Conservation (phyloP, 2,113 vertebrate genomes). For the Phasianus colchicus region DNA sequence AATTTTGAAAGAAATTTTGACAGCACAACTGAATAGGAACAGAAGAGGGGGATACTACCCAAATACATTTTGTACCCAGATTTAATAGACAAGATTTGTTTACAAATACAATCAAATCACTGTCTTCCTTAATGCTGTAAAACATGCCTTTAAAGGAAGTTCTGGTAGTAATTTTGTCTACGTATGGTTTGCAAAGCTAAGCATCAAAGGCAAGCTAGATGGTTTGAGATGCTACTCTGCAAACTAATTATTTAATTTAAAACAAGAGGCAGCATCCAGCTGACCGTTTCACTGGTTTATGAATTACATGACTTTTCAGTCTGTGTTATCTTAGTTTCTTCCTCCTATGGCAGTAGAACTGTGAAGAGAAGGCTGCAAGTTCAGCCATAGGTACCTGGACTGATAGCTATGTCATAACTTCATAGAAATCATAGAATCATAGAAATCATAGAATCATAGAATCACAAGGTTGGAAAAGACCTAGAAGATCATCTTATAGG, state of each 20-base stretch:
- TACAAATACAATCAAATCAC: background rate
- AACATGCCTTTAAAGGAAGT: background rate
- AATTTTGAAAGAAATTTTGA: slow-evolving; percentile 8
- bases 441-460: too few relatives aligned
- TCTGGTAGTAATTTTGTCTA: background rate
- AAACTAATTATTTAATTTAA: background rate
- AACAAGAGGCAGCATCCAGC: background rate
- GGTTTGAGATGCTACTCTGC: background rate
- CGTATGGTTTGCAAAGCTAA: background rate
- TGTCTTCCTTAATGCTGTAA: background rate
- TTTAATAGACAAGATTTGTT: slow-evolving; percentile 1
- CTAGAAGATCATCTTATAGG: too few relatives aligned
- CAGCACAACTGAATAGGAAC: background rate
- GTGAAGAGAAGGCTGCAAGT: background rate
- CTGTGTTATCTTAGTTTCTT: rapidly evolving
- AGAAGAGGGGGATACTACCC: background rate
- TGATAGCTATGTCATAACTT: background rate
- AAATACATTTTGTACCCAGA: background rate
- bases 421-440: background rate
- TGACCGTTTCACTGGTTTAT: background rate
- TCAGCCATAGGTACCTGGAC: background rate
- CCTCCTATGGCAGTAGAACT: background rate
- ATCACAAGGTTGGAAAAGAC: too few relatives aligned
- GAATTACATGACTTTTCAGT: background rate
- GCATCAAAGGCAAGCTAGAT: background rate